phyloP scores from a whole-genome alignment of 2,888 invertebrate species.

The Bellardia pandia region DNA sequence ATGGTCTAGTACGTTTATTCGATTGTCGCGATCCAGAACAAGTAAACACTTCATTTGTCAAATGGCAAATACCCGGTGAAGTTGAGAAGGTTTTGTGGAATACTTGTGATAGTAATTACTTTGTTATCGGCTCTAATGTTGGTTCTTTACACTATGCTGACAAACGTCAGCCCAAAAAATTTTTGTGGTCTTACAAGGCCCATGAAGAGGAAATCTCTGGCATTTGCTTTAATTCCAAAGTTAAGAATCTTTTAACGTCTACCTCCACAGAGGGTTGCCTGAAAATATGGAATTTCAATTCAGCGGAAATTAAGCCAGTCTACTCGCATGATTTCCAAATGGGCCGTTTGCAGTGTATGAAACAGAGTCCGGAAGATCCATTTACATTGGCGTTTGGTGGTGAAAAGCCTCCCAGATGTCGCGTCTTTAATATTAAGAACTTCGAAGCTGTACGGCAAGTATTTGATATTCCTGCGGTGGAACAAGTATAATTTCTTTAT shows the following conservation, averaged over 20 bases:
- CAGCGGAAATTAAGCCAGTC: slow-evolving; percentile 78
- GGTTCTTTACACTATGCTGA: slow-evolving; percentile 91
- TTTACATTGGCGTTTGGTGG: slow-evolving; percentile 93
- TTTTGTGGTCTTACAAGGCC: slow-evolving; percentile 90
- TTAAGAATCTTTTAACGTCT: slow-evolving; percentile 91
- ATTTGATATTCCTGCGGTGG: slow-evolving; percentile 77
- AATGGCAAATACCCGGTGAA: slow-evolving; percentile 90
- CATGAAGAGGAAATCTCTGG: slow-evolving; percentile 95
- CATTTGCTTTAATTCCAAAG: slow-evolving; percentile 88
- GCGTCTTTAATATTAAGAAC: slow-evolving; percentile 85
- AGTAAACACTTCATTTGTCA: slow-evolving; percentile 81
- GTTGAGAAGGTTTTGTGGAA: slow-evolving; percentile 95
- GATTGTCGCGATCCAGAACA: slow-evolving; percentile 93
- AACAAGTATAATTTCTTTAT: slow-evolving; percentile 32
- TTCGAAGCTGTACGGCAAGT: slow-evolving; percentile 82
- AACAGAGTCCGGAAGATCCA: slow-evolving; percentile 92
- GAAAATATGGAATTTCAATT: slow-evolving; percentile 92
- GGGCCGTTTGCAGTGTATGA: slow-evolving; percentile 90
- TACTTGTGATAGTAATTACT: slow-evolving; percentile 90
- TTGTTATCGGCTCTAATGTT: slow-evolving; percentile 87
- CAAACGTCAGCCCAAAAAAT: slow-evolving; percentile 87
- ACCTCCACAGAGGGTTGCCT: slow-evolving; percentile 91
- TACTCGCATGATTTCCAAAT: slow-evolving; percentile 86
- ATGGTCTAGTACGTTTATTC: slow-evolving; percentile 90
- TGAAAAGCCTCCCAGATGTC: slow-evolving; percentile 91